Evolutionary conservation across 2,888 invertebrate species (phyloP).

Genomic region (Timema cristinae): DNA sequence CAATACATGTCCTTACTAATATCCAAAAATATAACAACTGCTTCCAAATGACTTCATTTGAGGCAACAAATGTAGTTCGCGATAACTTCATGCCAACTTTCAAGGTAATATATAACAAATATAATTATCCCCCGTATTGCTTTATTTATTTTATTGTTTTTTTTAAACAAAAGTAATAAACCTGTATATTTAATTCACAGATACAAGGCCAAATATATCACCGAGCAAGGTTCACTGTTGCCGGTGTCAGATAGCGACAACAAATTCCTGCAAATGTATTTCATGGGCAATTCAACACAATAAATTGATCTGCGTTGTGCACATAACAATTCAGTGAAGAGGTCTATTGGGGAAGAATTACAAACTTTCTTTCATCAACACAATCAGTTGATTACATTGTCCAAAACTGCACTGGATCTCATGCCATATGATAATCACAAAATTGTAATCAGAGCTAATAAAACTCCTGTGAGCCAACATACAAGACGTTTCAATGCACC

Average conservation of each 20-base stretch:
- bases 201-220: not conserved
- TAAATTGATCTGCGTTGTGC: not conserved
- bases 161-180: not conserved
- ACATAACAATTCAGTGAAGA: conserved; percentile 2
- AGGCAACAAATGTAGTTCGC: no score
- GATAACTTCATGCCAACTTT: no score
- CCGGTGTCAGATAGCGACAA: not conserved
- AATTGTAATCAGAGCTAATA: no score
- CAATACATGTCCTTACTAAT: not conserved
- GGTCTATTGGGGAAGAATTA: not conserved
- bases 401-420: not conserved
- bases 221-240: not conserved
- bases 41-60: no score
- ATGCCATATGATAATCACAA: not conserved
- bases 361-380: no score
- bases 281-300: not conserved
- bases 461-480: not conserved
- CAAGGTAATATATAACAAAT: no score
- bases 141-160: no score
- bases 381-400: no score
- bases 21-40: not conserved
- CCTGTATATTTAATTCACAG: not conserved
- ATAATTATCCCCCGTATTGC: no score
- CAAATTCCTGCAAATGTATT: not conserved
- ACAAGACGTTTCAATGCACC: not conserved